phyloP scores from a whole-genome alignment of 2,113 vertebrate genomes.

The Crypturellus undulatus region DNA sequence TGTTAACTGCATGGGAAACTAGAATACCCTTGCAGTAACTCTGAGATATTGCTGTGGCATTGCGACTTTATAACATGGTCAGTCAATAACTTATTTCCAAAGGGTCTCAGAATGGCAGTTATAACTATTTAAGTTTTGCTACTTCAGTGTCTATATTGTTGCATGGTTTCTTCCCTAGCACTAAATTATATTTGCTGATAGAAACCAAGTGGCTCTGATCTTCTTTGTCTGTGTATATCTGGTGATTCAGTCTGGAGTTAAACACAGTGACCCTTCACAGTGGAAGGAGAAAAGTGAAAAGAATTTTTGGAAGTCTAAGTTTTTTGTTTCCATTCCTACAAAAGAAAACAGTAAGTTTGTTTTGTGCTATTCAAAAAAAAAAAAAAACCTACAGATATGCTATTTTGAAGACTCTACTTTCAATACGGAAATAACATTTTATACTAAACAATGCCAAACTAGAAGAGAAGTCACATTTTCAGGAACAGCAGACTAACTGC shows the following conservation, averaged over 20 bases:
- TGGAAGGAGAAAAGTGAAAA: background rate
- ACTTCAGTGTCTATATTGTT: background rate
- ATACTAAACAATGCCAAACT: background rate
- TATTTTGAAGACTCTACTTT: background rate
- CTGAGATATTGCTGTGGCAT: background rate
- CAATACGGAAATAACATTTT: background rate
- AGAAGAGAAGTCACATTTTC: background rate
- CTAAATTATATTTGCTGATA: background rate
- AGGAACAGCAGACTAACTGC: background rate
- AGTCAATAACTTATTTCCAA: background rate
- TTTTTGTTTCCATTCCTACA: background rate
- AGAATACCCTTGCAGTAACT: background rate
- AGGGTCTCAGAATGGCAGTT: background rate
- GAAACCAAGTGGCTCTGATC: background rate
- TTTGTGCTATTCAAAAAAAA: background rate
- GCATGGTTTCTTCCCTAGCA: background rate
- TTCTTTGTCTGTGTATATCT: background rate
- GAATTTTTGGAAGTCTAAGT: background rate
- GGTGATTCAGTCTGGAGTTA: conserved; percentile 1
- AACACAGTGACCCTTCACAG: background rate
- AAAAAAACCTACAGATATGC: background rate
- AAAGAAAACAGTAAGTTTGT: background rate
- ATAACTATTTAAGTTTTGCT: background rate
- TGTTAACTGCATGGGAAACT: background rate
- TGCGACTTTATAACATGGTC: background rate